Percentiles rank a stretch among this genome's conserved stretches.
phyloP scores from a whole-genome alignment of 1,140 invertebrate genomes.

The Magallana gigas region DNA sequence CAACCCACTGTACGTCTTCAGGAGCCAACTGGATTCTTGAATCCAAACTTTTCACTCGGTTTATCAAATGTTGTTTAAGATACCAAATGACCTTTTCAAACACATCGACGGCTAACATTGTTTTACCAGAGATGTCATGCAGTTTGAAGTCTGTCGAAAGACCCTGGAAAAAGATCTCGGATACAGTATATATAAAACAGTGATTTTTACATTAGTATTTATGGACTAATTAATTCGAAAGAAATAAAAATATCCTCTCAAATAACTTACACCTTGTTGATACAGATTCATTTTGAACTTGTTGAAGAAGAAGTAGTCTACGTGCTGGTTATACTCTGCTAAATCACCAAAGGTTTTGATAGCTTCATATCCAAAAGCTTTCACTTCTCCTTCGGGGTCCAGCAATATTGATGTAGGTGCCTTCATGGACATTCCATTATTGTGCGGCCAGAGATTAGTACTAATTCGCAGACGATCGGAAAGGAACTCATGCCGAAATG shows the following conservation, averaged over 20 bases:
- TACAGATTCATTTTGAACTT: slow-evolving; percentile 65
- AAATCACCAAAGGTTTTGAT: slow-evolving; percentile 57
- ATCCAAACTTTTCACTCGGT: slow-evolving; percentile 36
- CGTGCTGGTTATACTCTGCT: slow-evolving; percentile 43
- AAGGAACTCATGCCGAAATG: slow-evolving; percentile 60
- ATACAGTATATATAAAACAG: neutral
- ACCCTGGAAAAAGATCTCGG: neutral
- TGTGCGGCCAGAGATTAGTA: slow-evolving; percentile 56
- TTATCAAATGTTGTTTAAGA: slow-evolving; percentile 51
- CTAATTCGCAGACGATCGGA: slow-evolving; percentile 57
- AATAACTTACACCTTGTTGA: slow-evolving; percentile 48
- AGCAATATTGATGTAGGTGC: slow-evolving; percentile 53
- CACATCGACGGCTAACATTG: slow-evolving; percentile 52
- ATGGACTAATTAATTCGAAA: too few species aligned
- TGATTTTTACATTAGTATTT: too few species aligned
- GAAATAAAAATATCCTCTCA: neutral
- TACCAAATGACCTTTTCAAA: slow-evolving; percentile 52
- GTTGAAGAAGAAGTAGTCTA: slow-evolving; percentile 54
- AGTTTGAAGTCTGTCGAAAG: slow-evolving; percentile 43
- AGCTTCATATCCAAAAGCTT: slow-evolving; percentile 60
- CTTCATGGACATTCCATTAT: slow-evolving; percentile 46
- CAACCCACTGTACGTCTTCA: slow-evolving; percentile 57
- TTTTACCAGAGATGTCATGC: slow-evolving; percentile 49
- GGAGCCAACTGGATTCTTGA: slow-evolving; percentile 18
- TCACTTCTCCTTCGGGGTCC: slow-evolving; percentile 29